These are phyloP conservation scores for Hirudo medicinalis DNA, from an alignment of 1,140 invertebrate species.

Conservation along the genomic window DNA sequence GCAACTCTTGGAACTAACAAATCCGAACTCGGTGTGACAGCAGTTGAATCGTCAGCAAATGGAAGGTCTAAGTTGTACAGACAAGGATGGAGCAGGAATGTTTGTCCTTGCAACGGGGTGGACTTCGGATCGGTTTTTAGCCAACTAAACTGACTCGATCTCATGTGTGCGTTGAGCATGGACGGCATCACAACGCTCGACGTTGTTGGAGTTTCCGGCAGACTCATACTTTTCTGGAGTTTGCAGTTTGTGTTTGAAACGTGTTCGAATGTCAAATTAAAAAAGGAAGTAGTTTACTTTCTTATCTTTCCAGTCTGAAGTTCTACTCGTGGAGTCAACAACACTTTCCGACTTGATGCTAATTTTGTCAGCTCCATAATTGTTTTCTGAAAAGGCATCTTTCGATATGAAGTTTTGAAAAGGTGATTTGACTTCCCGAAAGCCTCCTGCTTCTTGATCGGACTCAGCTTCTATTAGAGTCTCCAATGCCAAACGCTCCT, in stretches of 20 bases:
- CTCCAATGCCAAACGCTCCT: slow-evolving; percentile 1
- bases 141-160: slow-evolving; percentile 76
- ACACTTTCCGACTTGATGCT: slow-evolving; percentile 7
- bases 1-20: neutral
- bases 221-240: neutral
- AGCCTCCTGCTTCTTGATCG: neutral
- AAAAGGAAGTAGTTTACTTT: neutral
- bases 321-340: neutral
- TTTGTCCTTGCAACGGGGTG: slow-evolving; percentile 34
- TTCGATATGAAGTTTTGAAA: neutral
- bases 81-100: slow-evolving; percentile 82
- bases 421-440: neutral
- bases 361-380: neutral
- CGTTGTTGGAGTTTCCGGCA: slow-evolving; percentile 9
- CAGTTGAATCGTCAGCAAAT: slow-evolving; percentile 93
- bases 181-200: slow-evolving; percentile 54
- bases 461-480: neutral
- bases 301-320: slow-evolving; percentile 7
- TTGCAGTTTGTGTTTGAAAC: neutral
- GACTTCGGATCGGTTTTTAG: slow-evolving; percentile 44
- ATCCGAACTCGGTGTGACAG: slow-evolving; percentile 93
- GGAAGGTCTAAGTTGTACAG: slow-evolving; percentile 88
- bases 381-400: neutral
- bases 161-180: slow-evolving; percentile 72
- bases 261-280: neutral